Conservation (phyloP, 2,797 vertebrate genomes). For the Gadopsis marmoratus region DNA sequence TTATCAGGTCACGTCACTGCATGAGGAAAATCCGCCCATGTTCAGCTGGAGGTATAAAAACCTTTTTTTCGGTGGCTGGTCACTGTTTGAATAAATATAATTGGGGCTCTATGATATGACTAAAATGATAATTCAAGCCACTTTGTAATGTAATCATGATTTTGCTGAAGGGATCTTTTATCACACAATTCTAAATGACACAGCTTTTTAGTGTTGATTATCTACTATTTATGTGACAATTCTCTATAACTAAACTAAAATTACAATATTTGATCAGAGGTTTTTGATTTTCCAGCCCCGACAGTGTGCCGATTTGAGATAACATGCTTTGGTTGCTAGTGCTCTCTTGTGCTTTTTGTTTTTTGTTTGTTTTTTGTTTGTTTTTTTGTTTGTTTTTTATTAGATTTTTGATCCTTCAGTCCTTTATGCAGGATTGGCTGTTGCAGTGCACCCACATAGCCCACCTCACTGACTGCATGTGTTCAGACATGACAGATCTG, state of each 20-base stretch:
- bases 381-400: slow-evolving; percentile 20
- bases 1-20: slow-evolving; percentile 69
- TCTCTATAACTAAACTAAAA: slow-evolving; percentile 19
- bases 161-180: slow-evolving; percentile 15
- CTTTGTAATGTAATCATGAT: slow-evolving; percentile 39
- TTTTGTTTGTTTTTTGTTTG: slow-evolving; percentile 15
- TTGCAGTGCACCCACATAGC: slow-evolving; percentile 79
- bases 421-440: slow-evolving; percentile 72
- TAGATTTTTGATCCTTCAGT: slow-evolving; percentile 79
- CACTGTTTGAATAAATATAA: slow-evolving; percentile 25
- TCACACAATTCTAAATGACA: slow-evolving; percentile 14
- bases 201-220: slow-evolving; percentile 14
- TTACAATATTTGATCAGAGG: neutral
- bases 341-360: slow-evolving; percentile 64
- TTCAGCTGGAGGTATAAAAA: slow-evolving; percentile 27
- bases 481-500: slow-evolving; percentile 43
- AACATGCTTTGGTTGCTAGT: slow-evolving; percentile 68
- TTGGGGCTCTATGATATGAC: slow-evolving; percentile 11
- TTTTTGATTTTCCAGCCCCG: slow-evolving; percentile 43
- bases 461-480: slow-evolving; percentile 58
- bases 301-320: slow-evolving; percentile 64
- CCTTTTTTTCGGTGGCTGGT: slow-evolving; percentile 23
- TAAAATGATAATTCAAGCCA: slow-evolving; percentile 10
- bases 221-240: slow-evolving; percentile 30
- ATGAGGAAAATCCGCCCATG: slow-evolving; percentile 62